Evolutionary conservation across 2,113 vertebrate genomes (phyloP), one percentile per base, ranked within the genome.

Genomic region (Lipotes vexillifer): DNA sequence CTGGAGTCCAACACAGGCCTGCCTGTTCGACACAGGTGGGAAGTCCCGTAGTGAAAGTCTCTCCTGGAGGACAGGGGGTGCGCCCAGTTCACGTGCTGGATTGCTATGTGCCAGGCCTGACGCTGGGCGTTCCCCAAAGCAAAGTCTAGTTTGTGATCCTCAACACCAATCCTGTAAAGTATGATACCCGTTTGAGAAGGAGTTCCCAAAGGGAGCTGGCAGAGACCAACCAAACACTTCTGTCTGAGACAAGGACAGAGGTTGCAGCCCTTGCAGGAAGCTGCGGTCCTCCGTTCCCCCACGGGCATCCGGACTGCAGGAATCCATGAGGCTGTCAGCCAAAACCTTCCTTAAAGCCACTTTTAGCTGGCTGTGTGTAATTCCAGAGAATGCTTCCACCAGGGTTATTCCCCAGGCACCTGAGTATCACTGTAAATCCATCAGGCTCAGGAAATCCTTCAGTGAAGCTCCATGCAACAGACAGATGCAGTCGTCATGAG

Each of bases 401-500:
- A 93, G 75, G 9, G 1, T 72, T 80, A 8, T 49, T 93, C 95
- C 88, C 25, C 83, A 97, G 69, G 84, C 0, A 1, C 17, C 68
- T 90, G 41, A 52, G 4, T 6, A 13, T 17, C 65, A 93, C 69
- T 71, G 11, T 65, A 97, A 44, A 97, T 95, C 86, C 68, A 29
- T 55, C 15, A 41, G 65, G 87, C 86, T 96, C 88, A 88, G 97
- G 96, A 96, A 96, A 94, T 96, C 96, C 87, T 95, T 27, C 27
- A 65, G 3, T 27, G 49, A 36, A 8, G 65, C 15, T 89, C 86
- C 57, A 14, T 1, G 18, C 21, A 65, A 2, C 88, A 52, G 57
- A 68, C 17, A 80, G 66, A 9, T 4, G 4, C 6, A 15, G 46
- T 82, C 57, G 18, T 25, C 14, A 2, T 1, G 6, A 77, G 25